Evolutionary conservation across 2,113 vertebrate species (phyloP).

Genomic region (Talpa occidentalis): DNA sequence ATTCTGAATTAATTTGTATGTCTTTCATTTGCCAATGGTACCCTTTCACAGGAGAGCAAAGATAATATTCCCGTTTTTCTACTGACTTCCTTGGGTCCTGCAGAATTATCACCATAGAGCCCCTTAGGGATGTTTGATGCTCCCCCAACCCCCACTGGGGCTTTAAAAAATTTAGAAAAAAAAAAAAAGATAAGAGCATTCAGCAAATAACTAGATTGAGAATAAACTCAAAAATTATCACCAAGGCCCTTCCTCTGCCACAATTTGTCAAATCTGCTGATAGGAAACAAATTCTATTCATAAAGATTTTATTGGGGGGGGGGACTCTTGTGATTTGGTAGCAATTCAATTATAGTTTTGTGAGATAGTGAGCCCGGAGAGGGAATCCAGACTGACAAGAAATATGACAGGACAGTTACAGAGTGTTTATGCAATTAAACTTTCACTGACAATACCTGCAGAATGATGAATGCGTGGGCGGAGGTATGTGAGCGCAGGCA

Average conservation of each 20-base stretch:
- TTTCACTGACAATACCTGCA: constrained; percentile 96
- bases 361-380: constrained; percentile 96
- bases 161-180: constrained; percentile 86
- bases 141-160: constrained; percentile 58
- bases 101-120: constrained; percentile 53
- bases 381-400: constrained; percentile 96
- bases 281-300: constrained; percentile 98
- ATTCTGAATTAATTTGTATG: constrained; percentile 50
- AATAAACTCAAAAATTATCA: constrained; percentile 95
- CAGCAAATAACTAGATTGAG: constrained; percentile 92
- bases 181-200: constrained; percentile 90
- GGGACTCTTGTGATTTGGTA: constrained; percentile 92
- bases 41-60: neutral
- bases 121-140: constrained; percentile 8
- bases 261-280: constrained; percentile 98
- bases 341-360: constrained; percentile 99
- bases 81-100: neutral
- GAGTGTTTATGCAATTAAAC: constrained; percentile 99
- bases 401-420: constrained; percentile 99
- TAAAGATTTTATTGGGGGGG: constrained; percentile 90
- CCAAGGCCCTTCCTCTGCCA: constrained; percentile 92
- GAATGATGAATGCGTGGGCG: constrained; percentile 95
- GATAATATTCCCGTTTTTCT: neutral
- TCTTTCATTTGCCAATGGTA: constrained; percentile 30
- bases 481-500: constrained; percentile 91